A percentile compares a stretch with the other conserved stretches of the same genome.
Conservation (phyloP, 2,797 vertebrate species). For the Orientallactaga sibirica region DNA sequence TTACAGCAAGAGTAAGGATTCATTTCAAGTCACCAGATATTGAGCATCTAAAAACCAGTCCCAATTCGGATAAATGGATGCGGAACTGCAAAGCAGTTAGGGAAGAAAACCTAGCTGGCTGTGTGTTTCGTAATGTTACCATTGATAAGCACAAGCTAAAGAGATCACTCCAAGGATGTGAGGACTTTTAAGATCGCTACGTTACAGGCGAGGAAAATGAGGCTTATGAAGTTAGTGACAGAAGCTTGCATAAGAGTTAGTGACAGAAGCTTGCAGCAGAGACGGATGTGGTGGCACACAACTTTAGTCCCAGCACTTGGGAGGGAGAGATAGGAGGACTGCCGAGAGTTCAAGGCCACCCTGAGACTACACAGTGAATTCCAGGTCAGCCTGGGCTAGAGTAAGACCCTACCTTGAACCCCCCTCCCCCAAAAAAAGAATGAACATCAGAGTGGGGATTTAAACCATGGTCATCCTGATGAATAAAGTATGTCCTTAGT, state of each 20-base stretch:
- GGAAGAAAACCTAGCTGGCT: not conserved
- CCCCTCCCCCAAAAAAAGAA: not conserved
- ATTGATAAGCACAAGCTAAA: constrained; percentile 15
- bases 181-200: not conserved
- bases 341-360: no score
- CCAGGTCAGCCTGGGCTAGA: no score
- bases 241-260: not conserved
- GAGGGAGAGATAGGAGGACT: no score
- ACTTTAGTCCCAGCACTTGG: no score
- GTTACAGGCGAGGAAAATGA: constrained; percentile 11
- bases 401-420: no score
- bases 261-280: not conserved
- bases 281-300: no score
- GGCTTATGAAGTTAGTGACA: not conserved
- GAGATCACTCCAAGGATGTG: not conserved
- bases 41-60: constrained; percentile 12
- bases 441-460: not conserved
- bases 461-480: not conserved
- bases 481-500: not conserved
- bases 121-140: not conserved
- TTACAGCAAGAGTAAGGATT: constrained; percentile 17
- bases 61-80: not conserved
- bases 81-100: not conserved
- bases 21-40: constrained; percentile 21
- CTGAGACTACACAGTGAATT: no score